These are phyloP conservation scores for Thymelicus lineola DNA, from an alignment of 2,888 invertebrate species.

Conservation along the genomic window DNA sequence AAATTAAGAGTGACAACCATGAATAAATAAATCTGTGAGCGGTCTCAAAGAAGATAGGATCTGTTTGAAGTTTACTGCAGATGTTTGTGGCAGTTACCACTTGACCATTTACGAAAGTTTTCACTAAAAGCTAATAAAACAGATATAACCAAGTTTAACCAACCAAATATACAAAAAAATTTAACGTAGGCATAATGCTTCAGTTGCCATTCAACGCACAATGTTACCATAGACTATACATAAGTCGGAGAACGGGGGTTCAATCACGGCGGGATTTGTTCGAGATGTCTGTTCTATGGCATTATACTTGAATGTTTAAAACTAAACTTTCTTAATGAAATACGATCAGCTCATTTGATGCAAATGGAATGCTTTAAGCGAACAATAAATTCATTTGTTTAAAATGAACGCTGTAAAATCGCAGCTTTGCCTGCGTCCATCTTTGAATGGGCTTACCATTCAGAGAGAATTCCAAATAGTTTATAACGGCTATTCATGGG, in stretches of 20 bases:
- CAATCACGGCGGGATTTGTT: no score
- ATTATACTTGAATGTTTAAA: no score
- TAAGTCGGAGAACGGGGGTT: no score
- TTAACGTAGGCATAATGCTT: not conserved
- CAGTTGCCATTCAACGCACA: no score
- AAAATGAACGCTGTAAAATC: conserved; percentile 23
- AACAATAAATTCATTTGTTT: conserved; percentile 1
- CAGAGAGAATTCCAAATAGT: conserved; percentile 29
- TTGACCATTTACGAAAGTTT: no score
- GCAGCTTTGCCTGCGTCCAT: conserved; percentile 9
- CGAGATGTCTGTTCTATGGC: no score
- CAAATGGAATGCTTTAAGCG: conserved; percentile 5
- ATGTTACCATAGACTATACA: no score
- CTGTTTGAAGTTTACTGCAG: no score
- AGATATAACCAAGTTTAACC: not conserved
- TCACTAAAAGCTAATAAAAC: not conserved
- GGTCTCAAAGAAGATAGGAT: no score
- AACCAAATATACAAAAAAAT: not conserved
- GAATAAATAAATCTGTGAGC: no score
- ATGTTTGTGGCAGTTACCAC: no score
- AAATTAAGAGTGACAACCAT: no score
- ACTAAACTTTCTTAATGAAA: not conserved
- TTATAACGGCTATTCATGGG: conserved; percentile 32
- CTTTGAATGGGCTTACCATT: conserved; percentile 28
- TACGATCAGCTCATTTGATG: not conserved